A percentile compares a stretch with the other conserved stretches of the same genome.
Conservation (phyloP, 1,140 invertebrate genomes). For the Aphelenchoides avenae region DNA sequence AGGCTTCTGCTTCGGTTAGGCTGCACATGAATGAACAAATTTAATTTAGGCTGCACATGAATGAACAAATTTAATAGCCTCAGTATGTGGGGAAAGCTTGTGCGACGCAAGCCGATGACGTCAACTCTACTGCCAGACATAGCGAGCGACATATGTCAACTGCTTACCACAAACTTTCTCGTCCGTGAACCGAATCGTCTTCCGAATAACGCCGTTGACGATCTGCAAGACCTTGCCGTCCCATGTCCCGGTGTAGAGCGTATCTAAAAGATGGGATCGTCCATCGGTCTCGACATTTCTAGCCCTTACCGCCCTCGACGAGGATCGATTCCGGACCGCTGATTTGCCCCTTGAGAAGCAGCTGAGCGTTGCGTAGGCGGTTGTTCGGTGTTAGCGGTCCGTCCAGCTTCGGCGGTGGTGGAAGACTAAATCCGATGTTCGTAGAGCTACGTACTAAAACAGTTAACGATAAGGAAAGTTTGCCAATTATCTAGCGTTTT, state of each 20-base stretch:
- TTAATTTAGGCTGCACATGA: neutral
- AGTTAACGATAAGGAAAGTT: no score
- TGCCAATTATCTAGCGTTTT: no score
- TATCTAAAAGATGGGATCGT: constrained; percentile 24
- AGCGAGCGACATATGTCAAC: no score
- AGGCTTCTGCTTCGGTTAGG: neutral
- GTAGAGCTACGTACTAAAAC: no score
- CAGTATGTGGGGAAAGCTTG: no score
- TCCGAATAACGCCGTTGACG: constrained; percentile 42
- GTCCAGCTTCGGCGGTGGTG: constrained; percentile 32
- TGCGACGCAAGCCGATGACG: no score
- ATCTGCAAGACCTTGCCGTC: constrained; percentile 56
- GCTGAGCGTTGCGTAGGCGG: constrained; percentile 24
- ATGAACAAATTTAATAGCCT: no score
- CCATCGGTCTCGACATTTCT: no score
- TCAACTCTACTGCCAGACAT: no score
- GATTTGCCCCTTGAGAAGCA: constrained; percentile 47
- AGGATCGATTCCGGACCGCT: constrained; percentile 52
- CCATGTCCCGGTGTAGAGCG: constrained; percentile 46
- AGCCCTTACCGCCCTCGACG: constrained; percentile 42
- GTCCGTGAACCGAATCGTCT: constrained; percentile 37
- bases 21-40: neutral
- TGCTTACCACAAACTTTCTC: constrained; percentile 14
- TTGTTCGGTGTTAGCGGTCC: constrained; percentile 38
- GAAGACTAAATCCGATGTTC: constrained; percentile 35